Percentiles rank a stretch among this genome's conserved stretches.
Conservation (phyloP, 2,797 vertebrate species). For the Danio jaintianensis region DNA sequence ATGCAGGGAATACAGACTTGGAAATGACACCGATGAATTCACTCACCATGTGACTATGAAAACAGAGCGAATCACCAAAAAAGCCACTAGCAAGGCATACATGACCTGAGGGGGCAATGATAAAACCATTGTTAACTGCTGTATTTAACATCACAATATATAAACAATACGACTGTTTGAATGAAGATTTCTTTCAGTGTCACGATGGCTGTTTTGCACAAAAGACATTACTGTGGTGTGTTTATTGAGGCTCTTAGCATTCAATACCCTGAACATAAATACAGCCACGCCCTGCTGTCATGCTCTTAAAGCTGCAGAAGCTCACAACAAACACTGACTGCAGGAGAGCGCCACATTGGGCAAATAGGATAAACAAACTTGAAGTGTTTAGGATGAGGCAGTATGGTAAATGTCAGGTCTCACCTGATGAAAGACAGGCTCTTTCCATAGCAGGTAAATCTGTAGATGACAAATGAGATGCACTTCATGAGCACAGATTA, state of each 20-base stretch:
- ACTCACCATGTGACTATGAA: conserved; percentile 98
- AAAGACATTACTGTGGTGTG: neutral
- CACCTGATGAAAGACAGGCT: conserved; percentile 98
- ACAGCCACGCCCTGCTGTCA: conserved; percentile 20
- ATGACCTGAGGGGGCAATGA: conserved; percentile 83
- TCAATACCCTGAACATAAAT: neutral
- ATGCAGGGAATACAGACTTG: conserved; percentile 1
- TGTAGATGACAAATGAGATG: conserved; percentile 69
- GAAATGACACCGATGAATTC: neutral
- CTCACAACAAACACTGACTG: neutral
- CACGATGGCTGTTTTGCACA: neutral
- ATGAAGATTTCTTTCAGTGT: neutral
- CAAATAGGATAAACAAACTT: neutral
- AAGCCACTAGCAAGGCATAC: conserved; percentile 91
- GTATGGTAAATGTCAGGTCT: conserved; percentile 31
- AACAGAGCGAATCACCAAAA: conserved; percentile 90
- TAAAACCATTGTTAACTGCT: neutral
- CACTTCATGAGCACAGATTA: neutral
- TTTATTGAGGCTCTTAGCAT: conserved; percentile 3
- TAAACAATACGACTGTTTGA: neutral
- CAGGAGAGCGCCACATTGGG: neutral
- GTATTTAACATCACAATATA: neutral
- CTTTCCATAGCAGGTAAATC: conserved; percentile 96
- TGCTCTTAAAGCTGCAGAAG: neutral
- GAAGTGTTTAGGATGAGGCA: neutral